A percentile compares a stretch with the other conserved stretches of the same genome.
These are phyloP conservation scores for Acleris literana DNA, from an alignment of 2,888 invertebrate genomes.

Conservation along the genomic window DNA sequence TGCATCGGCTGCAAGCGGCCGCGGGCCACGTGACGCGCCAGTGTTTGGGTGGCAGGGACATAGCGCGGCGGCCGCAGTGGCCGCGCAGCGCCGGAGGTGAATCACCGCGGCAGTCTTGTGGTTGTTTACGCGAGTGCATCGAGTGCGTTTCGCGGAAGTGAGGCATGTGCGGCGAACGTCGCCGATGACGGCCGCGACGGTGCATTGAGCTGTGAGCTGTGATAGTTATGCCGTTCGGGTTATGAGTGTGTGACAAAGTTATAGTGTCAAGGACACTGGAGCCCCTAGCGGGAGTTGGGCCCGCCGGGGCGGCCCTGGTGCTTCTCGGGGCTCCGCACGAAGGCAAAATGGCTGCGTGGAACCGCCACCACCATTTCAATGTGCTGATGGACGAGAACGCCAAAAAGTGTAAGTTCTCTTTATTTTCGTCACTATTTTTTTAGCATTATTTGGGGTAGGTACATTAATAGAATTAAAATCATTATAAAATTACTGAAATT, in stretches of 20 bases:
- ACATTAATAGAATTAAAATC: no score
- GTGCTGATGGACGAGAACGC: constrained; percentile 88
- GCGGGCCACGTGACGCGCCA: constrained; percentile 51
- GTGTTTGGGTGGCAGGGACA: constrained; percentile 78
- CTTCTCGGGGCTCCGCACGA: constrained; percentile 84
- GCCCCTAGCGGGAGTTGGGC: constrained; percentile 85
- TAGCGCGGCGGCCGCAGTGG: constrained; percentile 73
- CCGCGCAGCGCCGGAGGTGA: constrained; percentile 74
- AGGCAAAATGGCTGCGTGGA: constrained; percentile 88
- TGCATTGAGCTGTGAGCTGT: constrained; percentile 74
- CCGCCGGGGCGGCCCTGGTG: constrained; percentile 84
- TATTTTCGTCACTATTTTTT: constrained; percentile 16
- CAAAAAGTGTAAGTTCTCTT: constrained; percentile 85
- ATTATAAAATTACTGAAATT: background rate
- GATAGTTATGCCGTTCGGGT: constrained; percentile 76
- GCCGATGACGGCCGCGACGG: constrained; percentile 78
- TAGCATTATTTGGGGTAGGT: background rate
- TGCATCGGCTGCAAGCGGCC: constrained; percentile 69
- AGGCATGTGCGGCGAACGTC: constrained; percentile 78
- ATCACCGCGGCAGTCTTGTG: constrained; percentile 76
- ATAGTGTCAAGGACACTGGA: constrained; percentile 84
- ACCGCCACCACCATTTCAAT: constrained; percentile 88
- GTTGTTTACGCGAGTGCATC: constrained; percentile 81
- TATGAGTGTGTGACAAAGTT: constrained; percentile 83
- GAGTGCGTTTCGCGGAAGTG: constrained; percentile 80